Evolutionary conservation across 2,113 vertebrate genomes (phyloP).

Genomic region (Sinosuthora webbiana): DNA sequence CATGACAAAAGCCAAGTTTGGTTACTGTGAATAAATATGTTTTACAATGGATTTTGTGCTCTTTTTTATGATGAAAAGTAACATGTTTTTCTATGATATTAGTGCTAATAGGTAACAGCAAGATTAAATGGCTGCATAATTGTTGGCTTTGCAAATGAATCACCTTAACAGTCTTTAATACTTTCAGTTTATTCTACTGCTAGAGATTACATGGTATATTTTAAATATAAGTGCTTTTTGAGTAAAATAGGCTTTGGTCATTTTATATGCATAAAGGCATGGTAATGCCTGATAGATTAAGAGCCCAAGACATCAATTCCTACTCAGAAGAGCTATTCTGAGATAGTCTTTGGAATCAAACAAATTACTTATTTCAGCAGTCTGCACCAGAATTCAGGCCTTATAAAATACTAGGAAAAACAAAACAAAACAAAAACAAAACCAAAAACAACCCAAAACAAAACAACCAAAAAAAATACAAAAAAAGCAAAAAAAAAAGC

Average conservation of each 20-base stretch:
- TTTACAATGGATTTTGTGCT: neutral
- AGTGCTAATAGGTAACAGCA: neutral
- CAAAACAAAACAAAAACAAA: too few species aligned
- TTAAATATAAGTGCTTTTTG: slow-evolving; percentile 20
- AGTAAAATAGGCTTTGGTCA: neutral
- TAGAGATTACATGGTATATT: neutral
- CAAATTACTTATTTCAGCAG: neutral
- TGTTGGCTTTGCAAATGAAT: slow-evolving; percentile 9
- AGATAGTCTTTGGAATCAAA: neutral
- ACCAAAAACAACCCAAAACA: too few species aligned
- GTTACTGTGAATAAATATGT: neutral
- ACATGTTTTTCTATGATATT: neutral
- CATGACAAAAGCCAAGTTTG: neutral
- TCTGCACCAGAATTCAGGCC: neutral
- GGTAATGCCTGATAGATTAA: neutral
- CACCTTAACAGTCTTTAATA: neutral
- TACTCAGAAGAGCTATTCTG: neutral
- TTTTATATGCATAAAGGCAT: neutral
- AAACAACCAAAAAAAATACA: too few species aligned
- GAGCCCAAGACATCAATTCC: neutral
- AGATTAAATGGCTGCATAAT: slow-evolving; percentile 15
- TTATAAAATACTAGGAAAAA: neutral
- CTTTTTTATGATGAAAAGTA: neutral
- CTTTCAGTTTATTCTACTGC: neutral
- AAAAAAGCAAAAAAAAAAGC: too few species aligned